Conservation (phyloP, 2,113 vertebrate genomes). For the Ciconia boyciana region DNA sequence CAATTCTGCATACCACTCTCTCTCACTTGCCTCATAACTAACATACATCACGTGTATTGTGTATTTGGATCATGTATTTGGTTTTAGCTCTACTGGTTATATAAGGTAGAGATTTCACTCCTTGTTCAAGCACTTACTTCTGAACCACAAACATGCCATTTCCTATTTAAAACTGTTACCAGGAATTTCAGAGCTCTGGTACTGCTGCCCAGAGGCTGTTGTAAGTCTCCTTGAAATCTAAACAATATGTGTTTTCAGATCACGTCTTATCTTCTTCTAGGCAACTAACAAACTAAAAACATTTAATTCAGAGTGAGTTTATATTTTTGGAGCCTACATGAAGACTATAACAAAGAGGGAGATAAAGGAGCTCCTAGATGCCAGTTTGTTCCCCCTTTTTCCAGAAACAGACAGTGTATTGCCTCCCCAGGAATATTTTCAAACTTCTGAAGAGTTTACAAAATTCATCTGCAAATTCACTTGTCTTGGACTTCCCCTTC, state of each 20-base stretch:
- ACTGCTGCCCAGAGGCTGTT: background rate
- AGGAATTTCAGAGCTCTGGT: background rate
- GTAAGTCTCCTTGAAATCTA: background rate
- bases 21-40: background rate
- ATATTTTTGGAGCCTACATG: background rate
- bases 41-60: rapidly evolving
- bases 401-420: background rate
- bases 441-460: background rate
- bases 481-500: background rate
- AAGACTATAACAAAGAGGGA: background rate
- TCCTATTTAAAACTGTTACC: background rate
- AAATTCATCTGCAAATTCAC: background rate
- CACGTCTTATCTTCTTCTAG: background rate
- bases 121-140: background rate
- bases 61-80: background rate
- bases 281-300: background rate
- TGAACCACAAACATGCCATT: background rate
- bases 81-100: background rate
- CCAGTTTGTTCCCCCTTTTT: background rate
- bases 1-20: background rate
- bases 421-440: background rate
- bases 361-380: background rate
- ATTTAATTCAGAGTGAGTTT: background rate
- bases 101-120: background rate
- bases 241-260: background rate